phyloP scores from a whole-genome alignment of 30 jellyfish, hydroid and myxozoan genomes.

The Hydractinia echinata region DNA sequence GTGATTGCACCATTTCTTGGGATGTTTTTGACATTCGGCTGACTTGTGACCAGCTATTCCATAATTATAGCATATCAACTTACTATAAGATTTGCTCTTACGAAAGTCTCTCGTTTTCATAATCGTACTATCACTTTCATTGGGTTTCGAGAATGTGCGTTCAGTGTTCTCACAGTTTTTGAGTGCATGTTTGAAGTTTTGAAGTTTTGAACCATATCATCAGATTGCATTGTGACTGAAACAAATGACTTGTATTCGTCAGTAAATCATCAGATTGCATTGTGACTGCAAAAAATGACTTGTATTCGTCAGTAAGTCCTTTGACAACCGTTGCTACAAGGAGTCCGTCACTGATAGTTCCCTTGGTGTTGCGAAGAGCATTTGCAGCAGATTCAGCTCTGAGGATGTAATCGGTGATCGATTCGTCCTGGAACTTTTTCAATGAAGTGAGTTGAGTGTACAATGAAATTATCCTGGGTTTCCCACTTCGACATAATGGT shows the following conservation, averaged over 20 bases:
- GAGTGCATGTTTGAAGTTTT: slow-evolving; percentile 51
- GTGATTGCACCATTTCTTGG: slow-evolving; percentile 45
- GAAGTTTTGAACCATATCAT: slow-evolving; percentile 36
- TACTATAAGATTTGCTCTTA: neutral
- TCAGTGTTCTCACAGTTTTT: slow-evolving; percentile 63
- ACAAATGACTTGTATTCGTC: slow-evolving; percentile 40
- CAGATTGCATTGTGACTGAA: slow-evolving; percentile 48
- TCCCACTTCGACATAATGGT: slow-evolving; percentile 44
- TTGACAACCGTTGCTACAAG: slow-evolving; percentile 53
- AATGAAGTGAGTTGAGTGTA: slow-evolving; percentile 21
- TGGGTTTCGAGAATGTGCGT: slow-evolving; percentile 20
- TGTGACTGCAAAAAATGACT: slow-evolving; percentile 35
- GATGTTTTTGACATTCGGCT: slow-evolving; percentile 35
- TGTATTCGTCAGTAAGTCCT: slow-evolving; percentile 56
- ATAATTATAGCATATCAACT: slow-evolving; percentile 36
- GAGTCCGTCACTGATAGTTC: slow-evolving; percentile 32
- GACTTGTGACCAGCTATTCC: slow-evolving; percentile 68
- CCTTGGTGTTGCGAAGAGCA: slow-evolving; percentile 36
- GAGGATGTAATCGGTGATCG: slow-evolving; percentile 25
- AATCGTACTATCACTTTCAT: slow-evolving; percentile 29
- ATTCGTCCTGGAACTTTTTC: slow-evolving; percentile 20
- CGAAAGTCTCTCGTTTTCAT: slow-evolving; percentile 25
- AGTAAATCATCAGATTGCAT: slow-evolving; percentile 51
- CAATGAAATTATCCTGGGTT: slow-evolving; percentile 23
- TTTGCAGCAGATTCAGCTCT: slow-evolving; percentile 33